A percentile compares a stretch with the other conserved stretches of the same genome.
These are phyloP conservation scores for Thamnophis elegans DNA, from an alignment of 2,797 vertebrate species.

Conservation along the genomic window DNA sequence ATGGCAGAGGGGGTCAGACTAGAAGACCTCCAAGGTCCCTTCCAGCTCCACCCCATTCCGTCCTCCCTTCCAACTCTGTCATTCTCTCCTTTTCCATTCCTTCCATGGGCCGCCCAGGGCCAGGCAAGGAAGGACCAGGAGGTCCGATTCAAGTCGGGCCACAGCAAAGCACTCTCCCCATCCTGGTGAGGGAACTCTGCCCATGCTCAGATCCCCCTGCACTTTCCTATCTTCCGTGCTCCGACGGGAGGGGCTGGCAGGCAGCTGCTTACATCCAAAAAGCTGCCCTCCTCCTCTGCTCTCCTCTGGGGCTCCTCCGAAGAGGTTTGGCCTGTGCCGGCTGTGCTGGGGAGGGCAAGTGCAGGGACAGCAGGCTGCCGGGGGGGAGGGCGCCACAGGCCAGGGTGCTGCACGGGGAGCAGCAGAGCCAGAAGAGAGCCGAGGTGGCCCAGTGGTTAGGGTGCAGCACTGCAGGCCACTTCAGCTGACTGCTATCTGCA, in stretches of 20 bases:
- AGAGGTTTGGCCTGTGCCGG: not conserved
- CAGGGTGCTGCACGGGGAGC: not conserved
- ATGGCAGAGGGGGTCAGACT: not conserved
- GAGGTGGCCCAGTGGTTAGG: no score
- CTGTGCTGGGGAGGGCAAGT: not conserved
- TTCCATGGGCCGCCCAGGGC: not conserved
- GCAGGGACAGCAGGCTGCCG: not conserved
- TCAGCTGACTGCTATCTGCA: no score
- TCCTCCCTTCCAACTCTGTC: not conserved
- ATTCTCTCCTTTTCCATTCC: not conserved
- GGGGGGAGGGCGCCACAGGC: not conserved
- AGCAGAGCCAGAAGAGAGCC: not conserved
- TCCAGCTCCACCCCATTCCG: not conserved
- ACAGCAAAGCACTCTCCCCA: not conserved
- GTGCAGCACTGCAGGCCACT: no score
- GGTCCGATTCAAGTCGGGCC: not conserved
- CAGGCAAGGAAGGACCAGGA: not conserved
- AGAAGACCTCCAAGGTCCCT: not conserved
- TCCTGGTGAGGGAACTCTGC: not conserved
- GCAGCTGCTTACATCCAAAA: not conserved
- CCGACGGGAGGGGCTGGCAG: not conserved
- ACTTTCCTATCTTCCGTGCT: not conserved
- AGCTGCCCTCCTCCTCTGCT: not conserved
- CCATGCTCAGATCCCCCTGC: not conserved
- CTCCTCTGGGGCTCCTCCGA: accelerated